Evolutionary conservation across 2,113 vertebrate species (phyloP).

Genomic region (Sorex araneus): DNA sequence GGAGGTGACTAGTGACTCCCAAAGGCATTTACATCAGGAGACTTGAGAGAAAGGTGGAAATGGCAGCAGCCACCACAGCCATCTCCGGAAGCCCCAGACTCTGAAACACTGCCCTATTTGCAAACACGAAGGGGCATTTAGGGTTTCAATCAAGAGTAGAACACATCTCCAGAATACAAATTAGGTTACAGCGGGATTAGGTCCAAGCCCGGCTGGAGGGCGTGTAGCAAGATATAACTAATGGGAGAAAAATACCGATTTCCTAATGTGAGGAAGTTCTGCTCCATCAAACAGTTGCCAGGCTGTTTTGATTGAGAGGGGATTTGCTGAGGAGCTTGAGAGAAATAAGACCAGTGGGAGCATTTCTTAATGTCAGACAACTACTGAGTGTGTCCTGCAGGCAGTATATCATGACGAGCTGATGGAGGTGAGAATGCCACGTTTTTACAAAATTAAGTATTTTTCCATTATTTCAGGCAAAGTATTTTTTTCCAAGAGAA

Average conservation of each 20-base stretch:
- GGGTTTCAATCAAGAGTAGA: slow-evolving; percentile 12
- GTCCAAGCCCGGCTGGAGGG: neutral
- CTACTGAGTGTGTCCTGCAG: slow-evolving; percentile 6
- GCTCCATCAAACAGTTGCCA: neutral
- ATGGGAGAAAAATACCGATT: neutral
- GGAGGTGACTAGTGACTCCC: neutral
- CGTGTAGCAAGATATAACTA: neutral
- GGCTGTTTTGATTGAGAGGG: slow-evolving; percentile 21
- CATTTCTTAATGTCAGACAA: slow-evolving; percentile 52
- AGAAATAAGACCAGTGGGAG: neutral
- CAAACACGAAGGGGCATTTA: neutral
- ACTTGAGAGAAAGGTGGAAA: neutral
- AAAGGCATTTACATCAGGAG: neutral
- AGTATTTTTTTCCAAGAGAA: neutral
- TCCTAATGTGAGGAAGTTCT: slow-evolving; percentile 35
- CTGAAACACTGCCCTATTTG: neutral
- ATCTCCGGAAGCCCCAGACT: neutral
- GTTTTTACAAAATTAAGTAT: slow-evolving; percentile 54
- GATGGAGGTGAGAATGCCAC: slow-evolving; percentile 18
- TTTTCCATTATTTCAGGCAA: slow-evolving; percentile 45
- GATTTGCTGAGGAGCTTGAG: slow-evolving; percentile 1
- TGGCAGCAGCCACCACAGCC: neutral
- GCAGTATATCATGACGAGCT: neutral
- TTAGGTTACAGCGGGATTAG: neutral
- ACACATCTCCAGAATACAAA: slow-evolving; percentile 16